Evolutionary conservation across 2,113 vertebrate species (phyloP).

Genomic region (Octodon degus): DNA sequence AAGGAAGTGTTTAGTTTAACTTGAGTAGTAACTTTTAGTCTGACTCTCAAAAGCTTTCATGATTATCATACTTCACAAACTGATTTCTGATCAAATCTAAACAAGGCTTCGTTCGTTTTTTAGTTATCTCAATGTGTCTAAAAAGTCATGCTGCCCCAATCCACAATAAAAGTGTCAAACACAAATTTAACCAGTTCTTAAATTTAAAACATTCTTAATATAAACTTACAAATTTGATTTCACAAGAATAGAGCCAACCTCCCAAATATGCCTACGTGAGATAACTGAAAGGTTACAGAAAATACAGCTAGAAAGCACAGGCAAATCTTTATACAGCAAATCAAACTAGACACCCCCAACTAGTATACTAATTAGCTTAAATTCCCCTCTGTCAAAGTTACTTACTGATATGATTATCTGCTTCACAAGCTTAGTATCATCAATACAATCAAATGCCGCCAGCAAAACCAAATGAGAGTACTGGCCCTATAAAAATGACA

Average conservation of each 20-base stretch:
- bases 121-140: background rate
- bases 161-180: background rate
- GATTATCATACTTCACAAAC: background rate
- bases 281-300: constrained; percentile 17
- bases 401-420: constrained; percentile 95
- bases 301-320: background rate
- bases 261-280: background rate
- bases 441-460: constrained; percentile 96
- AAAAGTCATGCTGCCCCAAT: background rate
- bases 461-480: constrained; percentile 95
- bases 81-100: constrained; percentile 12
- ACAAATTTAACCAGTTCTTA: background rate
- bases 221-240: background rate
- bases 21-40: background rate
- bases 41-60: background rate
- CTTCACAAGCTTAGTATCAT: constrained; percentile 97
- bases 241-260: background rate
- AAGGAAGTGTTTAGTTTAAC: background rate
- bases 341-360: background rate
- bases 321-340: background rate
- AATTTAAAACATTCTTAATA: constrained; percentile 19
- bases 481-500: constrained; percentile 90
- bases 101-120: background rate
- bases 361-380: background rate
- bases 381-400: constrained; percentile 62